Base-by-base conservation (phyloP, 2,797 vertebrate species). In the Odontamblyopus lacepedii region DNA sequence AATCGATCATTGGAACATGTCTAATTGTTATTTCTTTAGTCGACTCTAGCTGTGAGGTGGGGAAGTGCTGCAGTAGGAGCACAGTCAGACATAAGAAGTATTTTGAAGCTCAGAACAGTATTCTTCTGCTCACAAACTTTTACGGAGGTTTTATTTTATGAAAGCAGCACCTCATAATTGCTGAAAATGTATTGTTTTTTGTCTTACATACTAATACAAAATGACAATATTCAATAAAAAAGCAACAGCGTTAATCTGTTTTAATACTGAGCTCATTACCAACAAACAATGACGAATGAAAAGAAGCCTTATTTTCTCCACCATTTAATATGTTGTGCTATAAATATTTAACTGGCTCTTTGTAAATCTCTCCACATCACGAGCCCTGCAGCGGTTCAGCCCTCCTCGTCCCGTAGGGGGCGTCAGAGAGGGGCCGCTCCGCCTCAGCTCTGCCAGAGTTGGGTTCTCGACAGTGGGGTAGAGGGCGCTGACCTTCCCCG, bases 401-500 rank as follows among this genome's bases (percentile, higher is more conserved):
- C n/a, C n/a, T 6, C 11, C 1, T 7, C 26, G 35, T 76, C 80
- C 79, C 71, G 30, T 13, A 51, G 55, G 76, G 72, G 67, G 35
- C n/a, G 41, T 35, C 2, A 6, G 5, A 51, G 16, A 3, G 9
- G 15, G 70, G 61, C 65, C 6, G 1, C 48, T 7, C 56, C n/a
- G 61, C 79, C 73, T 26, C 63, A 68, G n/a, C 69, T 62, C 56
- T 53, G 62, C 63, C 69, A 68, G 30, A 13, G 3, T 5, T 0
- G 16, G 3, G 51, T 64, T 64, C 18, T 16, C 26, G 6, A 16
- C 41, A 18, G 26, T n/a, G 44, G 63, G 44, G 13, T 29, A 2
- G 16, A 50, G 44, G 41, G 3, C 32, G 57, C 60, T 9, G 78
- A 83, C 83, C 81, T 80, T 73, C 50, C 8, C n/a, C 68, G 9